These are phyloP conservation scores for Odontesthes bonariensis DNA, from an alignment of 2,113 vertebrate species.

Conservation along the genomic window DNA sequence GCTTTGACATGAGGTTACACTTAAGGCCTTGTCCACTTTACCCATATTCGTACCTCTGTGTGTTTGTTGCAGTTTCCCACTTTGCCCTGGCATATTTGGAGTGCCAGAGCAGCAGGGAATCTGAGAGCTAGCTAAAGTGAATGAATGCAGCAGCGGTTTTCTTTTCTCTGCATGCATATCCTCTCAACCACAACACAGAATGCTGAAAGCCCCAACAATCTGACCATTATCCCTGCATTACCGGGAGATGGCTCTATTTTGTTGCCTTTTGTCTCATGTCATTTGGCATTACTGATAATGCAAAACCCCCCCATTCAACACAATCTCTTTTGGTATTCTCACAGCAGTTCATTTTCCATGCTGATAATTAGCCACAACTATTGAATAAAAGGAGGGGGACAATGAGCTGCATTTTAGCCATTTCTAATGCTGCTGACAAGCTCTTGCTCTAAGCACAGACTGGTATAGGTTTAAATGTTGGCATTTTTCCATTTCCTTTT, in stretches of 20 bases:
- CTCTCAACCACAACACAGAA: constrained; percentile 50
- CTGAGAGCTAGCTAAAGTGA: constrained; percentile 58
- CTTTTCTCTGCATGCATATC: constrained; percentile 58
- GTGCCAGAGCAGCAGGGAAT: constrained; percentile 70
- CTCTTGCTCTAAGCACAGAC: constrained; percentile 34
- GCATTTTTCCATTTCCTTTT: constrained; percentile 31
- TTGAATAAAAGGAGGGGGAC: constrained; percentile 63
- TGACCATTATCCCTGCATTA: constrained; percentile 72
- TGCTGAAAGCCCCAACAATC: constrained; percentile 60
- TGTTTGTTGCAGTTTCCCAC: constrained; percentile 49
- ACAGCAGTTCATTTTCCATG: constrained; percentile 66
- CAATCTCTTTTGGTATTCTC: constrained; percentile 56
- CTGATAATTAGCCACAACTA: constrained; percentile 72
- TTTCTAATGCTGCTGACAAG: constrained; percentile 44
- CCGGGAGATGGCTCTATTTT: constrained; percentile 71
- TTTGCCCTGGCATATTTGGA: constrained; percentile 65
- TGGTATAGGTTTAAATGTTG: constrained; percentile 31
- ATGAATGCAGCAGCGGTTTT: constrained; percentile 53
- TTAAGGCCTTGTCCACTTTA: constrained; percentile 57
- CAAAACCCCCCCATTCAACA: constrained; percentile 55
- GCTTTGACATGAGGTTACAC: constrained; percentile 77
- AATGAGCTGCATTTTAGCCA: constrained; percentile 55
- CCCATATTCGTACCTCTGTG: constrained; percentile 55
- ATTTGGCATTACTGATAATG: constrained; percentile 76
- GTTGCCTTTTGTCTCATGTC: constrained; percentile 73